Evolutionary conservation across 2,888 invertebrate genomes (phyloP).

Genomic region (Xestia ashworthii): DNA sequence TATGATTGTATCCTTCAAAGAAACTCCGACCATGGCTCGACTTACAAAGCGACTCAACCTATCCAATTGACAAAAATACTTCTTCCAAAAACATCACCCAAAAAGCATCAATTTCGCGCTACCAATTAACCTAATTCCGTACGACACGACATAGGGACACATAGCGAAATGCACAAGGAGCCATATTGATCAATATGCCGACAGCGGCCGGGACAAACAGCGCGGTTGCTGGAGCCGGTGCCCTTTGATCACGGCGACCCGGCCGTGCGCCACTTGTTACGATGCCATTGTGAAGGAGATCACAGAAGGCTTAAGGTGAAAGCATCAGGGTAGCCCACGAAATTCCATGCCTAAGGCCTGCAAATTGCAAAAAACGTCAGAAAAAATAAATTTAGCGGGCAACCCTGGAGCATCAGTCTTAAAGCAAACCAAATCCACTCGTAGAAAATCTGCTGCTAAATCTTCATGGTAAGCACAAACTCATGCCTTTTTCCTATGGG

Average conservation of each 20-base stretch:
- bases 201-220: slow-evolving; percentile 64
- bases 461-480: neutral
- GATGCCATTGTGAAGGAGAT: neutral
- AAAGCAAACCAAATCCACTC: neutral
- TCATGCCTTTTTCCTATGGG: too few relatives aligned
- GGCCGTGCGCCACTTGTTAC: slow-evolving; percentile 62
- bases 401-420: too few relatives aligned
- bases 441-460: neutral
- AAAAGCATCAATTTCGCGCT: slow-evolving; percentile 19
- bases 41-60: slow-evolving; percentile 6
- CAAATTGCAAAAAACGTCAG: too few relatives aligned
- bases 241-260: slow-evolving; percentile 68
- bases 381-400: too few relatives aligned
- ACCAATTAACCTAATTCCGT: slow-evolving; percentile 65
- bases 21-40: neutral
- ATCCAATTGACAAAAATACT: neutral
- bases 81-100: neutral
- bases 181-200: slow-evolving; percentile 68
- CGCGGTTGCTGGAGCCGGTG: slow-evolving; percentile 57
- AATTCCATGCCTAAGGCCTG: too few relatives aligned
- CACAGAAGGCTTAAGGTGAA: slow-evolving; percentile 59
- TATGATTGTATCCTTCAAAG: neutral
- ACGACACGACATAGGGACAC: slow-evolving; percentile 13
- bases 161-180: slow-evolving; percentile 56
- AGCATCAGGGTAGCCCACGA: too few relatives aligned